These are phyloP conservation scores for Lithobates sylvaticus DNA, from an alignment of 2,797 vertebrate species.

Conservation along the genomic window DNA sequence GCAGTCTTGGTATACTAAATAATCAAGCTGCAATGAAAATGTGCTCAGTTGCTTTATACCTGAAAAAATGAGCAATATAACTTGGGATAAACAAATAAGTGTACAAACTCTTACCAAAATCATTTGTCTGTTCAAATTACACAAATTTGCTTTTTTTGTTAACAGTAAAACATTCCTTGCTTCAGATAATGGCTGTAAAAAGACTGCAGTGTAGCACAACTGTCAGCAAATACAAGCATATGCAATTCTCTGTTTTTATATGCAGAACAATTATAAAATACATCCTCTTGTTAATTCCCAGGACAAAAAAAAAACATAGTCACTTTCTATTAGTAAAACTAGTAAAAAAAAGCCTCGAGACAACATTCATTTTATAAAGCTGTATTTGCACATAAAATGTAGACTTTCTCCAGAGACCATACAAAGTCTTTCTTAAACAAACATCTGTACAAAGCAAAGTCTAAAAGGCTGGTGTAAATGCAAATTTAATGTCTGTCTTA, in stretches of 20 bases:
- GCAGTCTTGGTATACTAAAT: conserved; percentile 70
- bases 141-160: conserved; percentile 43
- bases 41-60: conserved; percentile 47
- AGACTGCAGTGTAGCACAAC: conserved; percentile 35
- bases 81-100: conserved; percentile 47
- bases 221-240: conserved; percentile 35
- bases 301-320: conserved; percentile 35
- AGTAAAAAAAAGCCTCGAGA: conserved; percentile 39
- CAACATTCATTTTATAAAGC: conserved; percentile 44
- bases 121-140: conserved; percentile 45
- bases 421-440: conserved; percentile 63
- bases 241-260: conserved; percentile 36
- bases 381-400: conserved; percentile 49
- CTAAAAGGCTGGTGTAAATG: conserved; percentile 66
- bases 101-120: conserved; percentile 46
- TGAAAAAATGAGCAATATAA: conserved; percentile 49
- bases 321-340: conserved; percentile 55
- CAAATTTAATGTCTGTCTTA: conserved; percentile 80
- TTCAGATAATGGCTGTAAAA: conserved; percentile 40
- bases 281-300: conserved; percentile 37
- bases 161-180: conserved; percentile 37
- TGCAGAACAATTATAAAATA: conserved; percentile 46
- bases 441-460: conserved; percentile 63
- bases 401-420: conserved; percentile 60
- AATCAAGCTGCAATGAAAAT: conserved; percentile 16